Percentiles rank a stretch among this genome's conserved stretches.
Conservation (phyloP, 1,140 invertebrate genomes). For the Ostrea edulis region DNA sequence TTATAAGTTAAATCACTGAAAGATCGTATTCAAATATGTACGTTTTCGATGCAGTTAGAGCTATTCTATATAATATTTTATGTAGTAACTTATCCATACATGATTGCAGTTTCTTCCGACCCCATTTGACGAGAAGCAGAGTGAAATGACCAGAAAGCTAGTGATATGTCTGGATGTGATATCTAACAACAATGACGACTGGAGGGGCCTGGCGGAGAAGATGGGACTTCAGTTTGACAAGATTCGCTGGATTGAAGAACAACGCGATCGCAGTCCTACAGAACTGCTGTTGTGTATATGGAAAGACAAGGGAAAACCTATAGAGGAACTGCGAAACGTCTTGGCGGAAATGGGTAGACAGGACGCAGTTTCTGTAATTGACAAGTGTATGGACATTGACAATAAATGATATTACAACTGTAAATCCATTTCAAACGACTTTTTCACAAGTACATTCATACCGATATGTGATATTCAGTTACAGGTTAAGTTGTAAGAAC, state of each 20-base stretch:
- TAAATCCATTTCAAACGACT: not conserved
- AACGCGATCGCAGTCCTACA: not conserved
- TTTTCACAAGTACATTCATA: too few species aligned
- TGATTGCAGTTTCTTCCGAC: not conserved
- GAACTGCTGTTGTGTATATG: conserved; percentile 38
- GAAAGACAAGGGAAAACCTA: conserved; percentile 3
- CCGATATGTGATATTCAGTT: too few species aligned
- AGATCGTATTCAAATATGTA: too few species aligned
- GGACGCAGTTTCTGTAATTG: conserved; percentile 15
- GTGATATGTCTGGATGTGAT: not conserved
- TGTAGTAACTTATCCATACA: not conserved
- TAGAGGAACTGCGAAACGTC: conserved; percentile 36
- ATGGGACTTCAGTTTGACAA: conserved; percentile 28
- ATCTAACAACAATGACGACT: conserved; percentile 19
- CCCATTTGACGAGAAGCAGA: conserved; percentile 11
- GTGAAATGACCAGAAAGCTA: conserved; percentile 25
- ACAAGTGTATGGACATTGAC: not conserved
- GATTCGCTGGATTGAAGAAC: conserved; percentile 41
- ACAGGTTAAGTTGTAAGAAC: too few species aligned
- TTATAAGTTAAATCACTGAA: too few species aligned
- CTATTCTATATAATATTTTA: not conserved
- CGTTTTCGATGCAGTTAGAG: too few species aligned
- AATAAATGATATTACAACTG: not conserved
- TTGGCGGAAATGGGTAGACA: conserved; percentile 23
- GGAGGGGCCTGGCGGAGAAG: conserved; percentile 18